Base-by-base conservation (phyloP, 1,140 invertebrate genomes). In the Pseudomyrmex flavicornis region DNA sequence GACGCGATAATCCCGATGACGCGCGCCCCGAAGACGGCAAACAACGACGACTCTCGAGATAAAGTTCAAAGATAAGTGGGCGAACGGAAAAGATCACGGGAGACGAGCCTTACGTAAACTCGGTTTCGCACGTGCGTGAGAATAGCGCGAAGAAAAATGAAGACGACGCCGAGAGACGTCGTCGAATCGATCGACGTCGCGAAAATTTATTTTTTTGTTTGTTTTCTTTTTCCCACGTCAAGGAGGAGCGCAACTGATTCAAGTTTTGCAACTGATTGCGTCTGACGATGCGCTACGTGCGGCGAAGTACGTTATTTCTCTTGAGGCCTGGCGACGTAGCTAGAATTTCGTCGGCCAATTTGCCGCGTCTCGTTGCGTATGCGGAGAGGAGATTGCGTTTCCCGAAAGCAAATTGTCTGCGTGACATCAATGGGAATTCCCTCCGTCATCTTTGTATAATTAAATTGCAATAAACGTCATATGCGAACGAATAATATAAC, bases 311-410 rank as follows among this genome's bases (percentile, higher is more conserved):
- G 4, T 52, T 10, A 65, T 52, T 65, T n/a, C 10, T 2, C 15
- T 62, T 15, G 48, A 35, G 35, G 15, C 1, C 15, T 0, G n/a
- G 5, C 66, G 52, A 66, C 17, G 2, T 2, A 9, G 13, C 26
- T 22, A 12, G n/a, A 76, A 76, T 76, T 65, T 46, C 35, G 2
- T 77, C 17, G 12, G 2, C 0, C 17, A 46, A n/a, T 69, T 56
- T 66, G 7, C 17, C 35, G 52, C 22, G 22, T 68, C 17, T 54
- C 26, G 48, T 44, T 76, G 15, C 22, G 8, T 54, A 54, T 56
- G 17, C 17, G 10, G 46, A 26, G 1, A 2, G 15, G 35, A 10
- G 13, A 10, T n/a, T 17, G 15, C 9, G 20, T 52, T 73, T 73
- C n/a, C 17, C 22, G 46, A 10, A 15, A 13, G 15, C 17, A 46